Base-by-base conservation (phyloP, 1,140 invertebrate species). In the Mercenaria mercenaria region DNA sequence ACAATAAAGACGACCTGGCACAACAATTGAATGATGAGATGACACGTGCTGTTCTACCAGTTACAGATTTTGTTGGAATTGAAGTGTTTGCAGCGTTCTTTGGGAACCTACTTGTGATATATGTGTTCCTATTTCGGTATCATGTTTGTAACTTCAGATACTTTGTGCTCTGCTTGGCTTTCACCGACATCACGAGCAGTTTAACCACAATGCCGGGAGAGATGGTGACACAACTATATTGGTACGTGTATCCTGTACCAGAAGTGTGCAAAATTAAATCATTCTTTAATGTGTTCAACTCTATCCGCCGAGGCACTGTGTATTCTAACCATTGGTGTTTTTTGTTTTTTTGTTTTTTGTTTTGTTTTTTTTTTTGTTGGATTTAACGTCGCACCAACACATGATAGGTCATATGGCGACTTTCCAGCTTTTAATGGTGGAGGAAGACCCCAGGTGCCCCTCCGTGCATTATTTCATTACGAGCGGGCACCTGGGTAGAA, bases 121-220 rank as follows among this genome's bases (percentile, higher is more conserved):
- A 92, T 61, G 90, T 93, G 18, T 92, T 92, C 72, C 67, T 72
- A 20, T 69, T 69, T 10, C 77, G 82, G 34, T 59, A 88, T 23
- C 84, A 91, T 29, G 67, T 61, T 8, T 87, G 89, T 37, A 92
- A 89, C 18, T 91, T 90, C 50, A 74, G 85, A 18, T 84, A 89
- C 59, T 93, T 91, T 61, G 86, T 93, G 29, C 83, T 92, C 67
- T 90, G 87, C 20, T 72, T 93, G 37, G 93, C 92, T 18, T 52
- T 90, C 4, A 83, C 91, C 43, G 93, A 93, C 69, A 52, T 93
- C 8, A 77, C 91, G n/a, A 92, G 91, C 87, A 92, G 90, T 56
- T 67, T 88, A 23, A 88, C 91, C 0, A 90, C 91, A 37, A 92
- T 93, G 29, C 93, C 93, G 29, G 92, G 91, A 23, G 93, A 93